A percentile compares a stretch with the other conserved stretches of the same genome.
Evolutionary conservation across 2,888 invertebrate genomes (phyloP).

Genomic region (Drosophila yooni): DNA sequence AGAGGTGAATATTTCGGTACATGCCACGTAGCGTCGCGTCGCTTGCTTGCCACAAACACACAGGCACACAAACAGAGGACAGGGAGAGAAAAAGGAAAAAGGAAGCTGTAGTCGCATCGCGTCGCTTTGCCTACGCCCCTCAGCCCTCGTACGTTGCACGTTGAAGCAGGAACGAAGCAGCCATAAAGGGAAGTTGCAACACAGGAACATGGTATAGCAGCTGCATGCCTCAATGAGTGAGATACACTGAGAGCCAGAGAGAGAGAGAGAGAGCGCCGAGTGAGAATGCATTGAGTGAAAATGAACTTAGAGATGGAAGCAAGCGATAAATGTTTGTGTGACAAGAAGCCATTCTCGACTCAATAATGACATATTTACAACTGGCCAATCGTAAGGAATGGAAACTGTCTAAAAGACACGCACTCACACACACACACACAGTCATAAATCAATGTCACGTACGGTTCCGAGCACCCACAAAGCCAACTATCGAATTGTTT

Average conservation of each 20-base stretch:
- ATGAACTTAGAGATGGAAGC: background rate
- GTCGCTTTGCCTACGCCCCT: background rate
- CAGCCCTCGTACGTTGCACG: constrained; percentile 20
- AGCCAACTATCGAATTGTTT: constrained; percentile 40
- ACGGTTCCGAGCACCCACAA: constrained; percentile 24
- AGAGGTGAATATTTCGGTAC: constrained; percentile 5
- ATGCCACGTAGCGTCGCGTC: constrained; percentile 23
- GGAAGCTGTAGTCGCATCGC: constrained; percentile 52
- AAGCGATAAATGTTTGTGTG: background rate
- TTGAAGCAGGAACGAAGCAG: constrained; percentile 47
- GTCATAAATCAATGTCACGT: constrained; percentile 64
- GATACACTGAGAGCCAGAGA: constrained; percentile 1
- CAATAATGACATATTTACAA: background rate
- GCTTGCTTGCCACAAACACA: constrained; percentile 12
- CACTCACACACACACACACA: constrained; percentile 12
- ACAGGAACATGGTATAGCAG: constrained; percentile 36
- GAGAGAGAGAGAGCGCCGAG: constrained; percentile 9
- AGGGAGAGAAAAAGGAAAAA: constrained; percentile 19
- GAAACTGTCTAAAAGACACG: constrained; percentile 23
- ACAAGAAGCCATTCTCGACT: constrained; percentile 3
- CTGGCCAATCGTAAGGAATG: constrained; percentile 33
- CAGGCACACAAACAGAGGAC: background rate
- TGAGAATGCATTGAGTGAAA: constrained; percentile 12
- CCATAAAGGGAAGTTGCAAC: constrained; percentile 59
- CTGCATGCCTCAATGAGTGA: constrained; percentile 23